Evolutionary conservation across 2,113 vertebrate species (phyloP).

Genomic region (Pithys albifrons): DNA sequence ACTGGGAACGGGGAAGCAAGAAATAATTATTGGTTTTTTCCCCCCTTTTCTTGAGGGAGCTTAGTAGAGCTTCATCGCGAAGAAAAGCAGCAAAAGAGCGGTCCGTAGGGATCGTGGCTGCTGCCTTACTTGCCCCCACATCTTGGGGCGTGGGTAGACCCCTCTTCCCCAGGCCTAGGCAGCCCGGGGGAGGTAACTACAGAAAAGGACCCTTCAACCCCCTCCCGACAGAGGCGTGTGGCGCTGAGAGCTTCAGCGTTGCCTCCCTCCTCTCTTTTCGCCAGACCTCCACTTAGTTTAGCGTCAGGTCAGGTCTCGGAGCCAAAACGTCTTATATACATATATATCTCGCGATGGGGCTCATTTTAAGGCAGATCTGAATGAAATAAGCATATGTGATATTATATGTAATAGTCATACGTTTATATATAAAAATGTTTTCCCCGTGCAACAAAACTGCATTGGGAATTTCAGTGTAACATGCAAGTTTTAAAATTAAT

Average conservation of each 20-base stretch:
- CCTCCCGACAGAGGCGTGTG: neutral
- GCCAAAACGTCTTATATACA: neutral
- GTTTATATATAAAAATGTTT: neutral
- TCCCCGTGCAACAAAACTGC: neutral
- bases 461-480: constrained; percentile 36
- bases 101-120: neutral
- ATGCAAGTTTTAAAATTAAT: constrained; percentile 63
- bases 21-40: neutral
- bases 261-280: neutral
- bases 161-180: neutral
- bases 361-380: neutral
- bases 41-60: neutral
- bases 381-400: neutral
- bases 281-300: neutral
- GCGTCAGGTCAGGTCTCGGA: neutral
- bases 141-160: neutral
- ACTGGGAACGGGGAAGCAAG: neutral
- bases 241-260: neutral
- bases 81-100: neutral
- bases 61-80: neutral
- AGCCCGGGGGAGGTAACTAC: neutral
- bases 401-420: neutral
- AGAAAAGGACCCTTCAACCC: neutral
- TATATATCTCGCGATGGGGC: neutral
- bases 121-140: neutral